phyloP scores from a whole-genome alignment of 2,888 invertebrate genomes.

The Polymixis flavicincta region DNA sequence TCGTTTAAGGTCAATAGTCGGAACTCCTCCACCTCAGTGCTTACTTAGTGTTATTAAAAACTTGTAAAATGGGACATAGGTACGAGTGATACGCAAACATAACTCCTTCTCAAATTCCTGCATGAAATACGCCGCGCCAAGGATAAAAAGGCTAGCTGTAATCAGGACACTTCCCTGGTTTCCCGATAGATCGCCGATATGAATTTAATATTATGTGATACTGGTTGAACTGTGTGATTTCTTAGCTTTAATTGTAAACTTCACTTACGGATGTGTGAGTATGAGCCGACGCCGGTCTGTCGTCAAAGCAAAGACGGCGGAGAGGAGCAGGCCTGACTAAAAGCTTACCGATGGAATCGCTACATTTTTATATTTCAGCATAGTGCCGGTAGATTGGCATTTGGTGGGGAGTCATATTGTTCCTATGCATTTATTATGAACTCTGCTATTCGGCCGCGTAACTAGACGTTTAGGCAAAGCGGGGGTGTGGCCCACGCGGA shows the following conservation, averaged over 20 bases:
- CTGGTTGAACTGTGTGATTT: slow-evolving; percentile 19
- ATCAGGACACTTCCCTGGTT: neutral
- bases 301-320: slow-evolving; percentile 51
- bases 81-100: slow-evolving; percentile 15
- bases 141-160: neutral
- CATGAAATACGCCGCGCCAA: neutral
- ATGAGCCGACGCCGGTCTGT: slow-evolving; percentile 58
- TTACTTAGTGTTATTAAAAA: slow-evolving; percentile 19
- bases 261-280: slow-evolving; percentile 48
- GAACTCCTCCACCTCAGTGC: slow-evolving; percentile 4
- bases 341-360: slow-evolving; percentile 49
- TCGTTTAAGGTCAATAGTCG: slow-evolving; percentile 13
- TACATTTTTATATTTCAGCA: slow-evolving; percentile 60
- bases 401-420: slow-evolving; percentile 56
- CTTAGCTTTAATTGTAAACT: slow-evolving; percentile 37
- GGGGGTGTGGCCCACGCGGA: slow-evolving; percentile 38
- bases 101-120: slow-evolving; percentile 13
- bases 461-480: slow-evolving; percentile 36
- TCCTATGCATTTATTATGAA: slow-evolving; percentile 56
- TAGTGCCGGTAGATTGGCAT: slow-evolving; percentile 42
- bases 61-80: slow-evolving; percentile 4
- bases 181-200: neutral
- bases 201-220: slow-evolving; percentile 7
- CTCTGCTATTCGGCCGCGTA: slow-evolving; percentile 41
- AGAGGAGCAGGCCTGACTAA: slow-evolving; percentile 62